Evolutionary conservation across 2,888 invertebrate species (phyloP).

Genomic region (Leucozona laternaria): DNA sequence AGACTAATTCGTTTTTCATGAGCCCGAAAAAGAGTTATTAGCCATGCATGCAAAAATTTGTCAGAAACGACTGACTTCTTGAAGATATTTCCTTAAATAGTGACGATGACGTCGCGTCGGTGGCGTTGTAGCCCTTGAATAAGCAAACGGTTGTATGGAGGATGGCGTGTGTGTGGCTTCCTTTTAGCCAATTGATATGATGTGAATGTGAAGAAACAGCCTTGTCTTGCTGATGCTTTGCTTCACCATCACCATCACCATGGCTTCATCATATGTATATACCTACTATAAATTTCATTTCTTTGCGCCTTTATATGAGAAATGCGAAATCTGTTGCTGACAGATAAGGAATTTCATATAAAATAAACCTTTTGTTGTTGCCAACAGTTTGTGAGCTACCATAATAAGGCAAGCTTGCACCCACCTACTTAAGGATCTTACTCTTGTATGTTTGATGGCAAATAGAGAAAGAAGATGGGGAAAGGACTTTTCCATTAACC

Average conservation of each 20-base stretch:
- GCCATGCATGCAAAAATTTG: slow-evolving; percentile 35
- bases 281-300: slow-evolving; percentile 22
- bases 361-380: slow-evolving; percentile 71
- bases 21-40: slow-evolving; percentile 45
- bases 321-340: slow-evolving; percentile 73
- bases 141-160: too few relatives aligned
- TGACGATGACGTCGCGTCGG: slow-evolving; percentile 34
- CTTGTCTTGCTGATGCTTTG: slow-evolving; percentile 5
- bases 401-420: slow-evolving; percentile 48
- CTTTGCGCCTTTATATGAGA: slow-evolving; percentile 57
- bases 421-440: slow-evolving; percentile 29
- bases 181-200: slow-evolving; percentile 25
- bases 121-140: neutral
- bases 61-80: slow-evolving; percentile 32
- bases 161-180: neutral
- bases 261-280: neutral
- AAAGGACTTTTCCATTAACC: slow-evolving; percentile 59
- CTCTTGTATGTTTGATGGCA: slow-evolving; percentile 20
- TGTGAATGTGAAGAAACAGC: slow-evolving; percentile 8
- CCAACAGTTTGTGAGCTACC: slow-evolving; percentile 41
- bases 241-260: neutral
- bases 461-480: neutral
- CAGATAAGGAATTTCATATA: slow-evolving; percentile 75
- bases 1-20: slow-evolving; percentile 33
- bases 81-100: slow-evolving; percentile 30